These are phyloP conservation scores for Cephus rjabovi DNA, from an alignment of 2,888 invertebrate genomes.

Conservation along the genomic window DNA sequence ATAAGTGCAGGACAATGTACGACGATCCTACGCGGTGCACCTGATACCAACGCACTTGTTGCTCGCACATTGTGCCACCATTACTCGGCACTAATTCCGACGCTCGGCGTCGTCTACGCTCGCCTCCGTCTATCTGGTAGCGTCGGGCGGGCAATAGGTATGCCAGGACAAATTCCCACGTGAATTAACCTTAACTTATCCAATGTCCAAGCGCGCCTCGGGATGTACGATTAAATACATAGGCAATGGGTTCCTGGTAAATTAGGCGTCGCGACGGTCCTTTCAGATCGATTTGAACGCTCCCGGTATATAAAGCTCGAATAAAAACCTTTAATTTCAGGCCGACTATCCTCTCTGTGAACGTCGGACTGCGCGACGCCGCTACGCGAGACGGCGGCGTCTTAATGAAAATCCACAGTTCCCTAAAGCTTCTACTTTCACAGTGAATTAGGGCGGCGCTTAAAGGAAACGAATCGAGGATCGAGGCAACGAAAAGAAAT, in stretches of 20 bases:
- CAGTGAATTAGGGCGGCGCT: background rate
- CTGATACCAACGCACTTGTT: constrained; percentile 33
- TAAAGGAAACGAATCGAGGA: background rate
- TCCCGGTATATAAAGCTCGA: background rate
- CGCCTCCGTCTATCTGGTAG: background rate
- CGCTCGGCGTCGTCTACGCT: background rate
- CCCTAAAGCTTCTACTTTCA: constrained; percentile 7
- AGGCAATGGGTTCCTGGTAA: background rate
- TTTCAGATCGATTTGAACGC: background rate
- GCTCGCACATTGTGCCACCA: constrained; percentile 33
- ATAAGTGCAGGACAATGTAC: constrained; percentile 54
- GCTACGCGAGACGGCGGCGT: background rate
- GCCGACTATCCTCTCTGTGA: background rate
- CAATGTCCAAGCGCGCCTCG: background rate
- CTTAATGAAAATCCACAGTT: constrained; percentile 1
- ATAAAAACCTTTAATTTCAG: background rate
- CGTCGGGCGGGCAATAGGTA: background rate
- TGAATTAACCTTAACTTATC: constrained; percentile 38
- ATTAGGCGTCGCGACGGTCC: background rate
- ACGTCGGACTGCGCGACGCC: background rate
- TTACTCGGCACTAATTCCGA: constrained; percentile 24
- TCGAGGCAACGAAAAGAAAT: background rate
- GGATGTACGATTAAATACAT: background rate
- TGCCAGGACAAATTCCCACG: constrained; percentile 43
- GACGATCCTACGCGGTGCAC: constrained; percentile 28